phyloP scores from a whole-genome alignment of 2,888 invertebrate species.

The Hirtodrosophila histrioides region DNA sequence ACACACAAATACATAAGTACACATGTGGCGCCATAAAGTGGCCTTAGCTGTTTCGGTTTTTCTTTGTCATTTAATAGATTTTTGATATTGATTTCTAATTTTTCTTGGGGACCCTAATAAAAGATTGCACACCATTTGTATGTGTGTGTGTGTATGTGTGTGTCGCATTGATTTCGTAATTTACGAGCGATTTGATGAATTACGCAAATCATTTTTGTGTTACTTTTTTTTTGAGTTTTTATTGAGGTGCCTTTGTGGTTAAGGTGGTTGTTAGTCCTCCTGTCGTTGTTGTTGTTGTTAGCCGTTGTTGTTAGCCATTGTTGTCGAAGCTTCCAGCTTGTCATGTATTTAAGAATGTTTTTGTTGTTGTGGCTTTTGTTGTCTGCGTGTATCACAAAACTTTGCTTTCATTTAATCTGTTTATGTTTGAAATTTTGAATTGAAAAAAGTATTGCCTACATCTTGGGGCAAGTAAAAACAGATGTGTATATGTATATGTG shows the following conservation, averaged over 20 bases:
- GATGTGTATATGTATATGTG: not conserved
- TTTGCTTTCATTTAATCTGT: slow-evolving; percentile 17
- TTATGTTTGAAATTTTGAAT: not conserved
- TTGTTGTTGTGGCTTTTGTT: slow-evolving; percentile 8
- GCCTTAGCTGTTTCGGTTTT: slow-evolving; percentile 32
- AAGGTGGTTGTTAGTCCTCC: slow-evolving; percentile 1
- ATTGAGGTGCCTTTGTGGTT: slow-evolving; percentile 39
- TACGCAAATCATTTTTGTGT: slow-evolving; percentile 56
- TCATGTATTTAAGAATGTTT: not conserved
- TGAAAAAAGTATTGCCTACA: slow-evolving; percentile 33
- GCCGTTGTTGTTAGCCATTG: not conserved
- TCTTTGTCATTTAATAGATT: slow-evolving; percentile 66
- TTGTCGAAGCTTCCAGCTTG: slow-evolving; percentile 1
- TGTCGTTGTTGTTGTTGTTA: too few species aligned
- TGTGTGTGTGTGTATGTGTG: slow-evolving; percentile 23
- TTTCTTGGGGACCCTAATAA: slow-evolving; percentile 46
- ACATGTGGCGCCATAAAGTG: slow-evolving; percentile 46
- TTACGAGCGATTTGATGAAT: slow-evolving; percentile 62
- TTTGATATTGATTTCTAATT: slow-evolving; percentile 70
- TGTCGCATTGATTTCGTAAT: slow-evolving; percentile 54
- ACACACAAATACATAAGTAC: slow-evolving; percentile 1
- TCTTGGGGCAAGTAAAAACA: slow-evolving; percentile 3
- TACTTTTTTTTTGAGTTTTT: slow-evolving; percentile 45
- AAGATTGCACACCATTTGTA: slow-evolving; percentile 17
- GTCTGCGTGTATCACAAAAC: slow-evolving; percentile 14